A percentile compares a stretch with the other conserved stretches of the same genome.
phyloP scores from a whole-genome alignment of 2,888 invertebrate genomes.

The Ariolimax columbianus region DNA sequence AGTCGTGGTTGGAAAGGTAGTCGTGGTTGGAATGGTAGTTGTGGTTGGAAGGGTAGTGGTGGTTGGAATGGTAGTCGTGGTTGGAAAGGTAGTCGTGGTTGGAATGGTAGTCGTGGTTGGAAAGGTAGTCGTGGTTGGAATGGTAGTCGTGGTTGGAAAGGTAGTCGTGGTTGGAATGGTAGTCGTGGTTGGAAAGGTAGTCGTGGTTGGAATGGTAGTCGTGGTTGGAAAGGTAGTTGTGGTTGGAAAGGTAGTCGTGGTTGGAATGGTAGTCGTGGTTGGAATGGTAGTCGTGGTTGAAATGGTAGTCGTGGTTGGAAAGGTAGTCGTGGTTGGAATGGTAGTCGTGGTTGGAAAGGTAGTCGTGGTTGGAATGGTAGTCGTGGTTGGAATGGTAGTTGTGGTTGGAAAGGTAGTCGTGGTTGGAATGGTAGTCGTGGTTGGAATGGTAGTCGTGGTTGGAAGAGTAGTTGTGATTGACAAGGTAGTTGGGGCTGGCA shows the following conservation, averaged over 20 bases:
- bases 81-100: background rate
- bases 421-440: background rate
- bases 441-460: background rate
- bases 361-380: background rate
- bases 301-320: background rate
- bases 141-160: background rate
- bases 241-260: too few relatives aligned
- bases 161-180: background rate
- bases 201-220: background rate
- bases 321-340: background rate
- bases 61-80: too few relatives aligned
- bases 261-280: too few relatives aligned
- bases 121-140: background rate
- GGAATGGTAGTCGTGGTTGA: background rate
- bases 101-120: background rate
- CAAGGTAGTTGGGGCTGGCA: background rate
- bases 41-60: too few relatives aligned
- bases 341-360: background rate
- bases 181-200: background rate
- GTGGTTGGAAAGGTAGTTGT: too few relatives aligned
- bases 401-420: background rate
- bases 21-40: background rate
- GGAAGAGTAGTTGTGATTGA: background rate
- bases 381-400: background rate
- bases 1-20: background rate